Percentiles rank a stretch among this genome's conserved stretches.
Evolutionary conservation across 1,140 invertebrate genomes (phyloP).

Genomic region (Drosophila pectinifera): DNA sequence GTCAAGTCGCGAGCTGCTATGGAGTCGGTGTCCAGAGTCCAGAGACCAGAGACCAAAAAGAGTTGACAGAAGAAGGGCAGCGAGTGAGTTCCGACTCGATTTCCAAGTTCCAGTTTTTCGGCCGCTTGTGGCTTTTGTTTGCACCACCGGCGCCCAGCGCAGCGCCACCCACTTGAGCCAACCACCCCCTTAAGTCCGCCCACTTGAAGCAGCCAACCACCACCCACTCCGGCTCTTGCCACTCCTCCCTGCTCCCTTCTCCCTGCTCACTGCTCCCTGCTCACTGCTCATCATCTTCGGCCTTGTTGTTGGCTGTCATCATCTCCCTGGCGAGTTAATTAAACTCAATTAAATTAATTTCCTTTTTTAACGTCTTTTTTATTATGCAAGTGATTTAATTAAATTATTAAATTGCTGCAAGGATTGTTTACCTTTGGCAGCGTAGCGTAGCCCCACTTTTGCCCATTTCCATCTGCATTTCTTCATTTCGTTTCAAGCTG

Average conservation of each 20-base stretch:
- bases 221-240: too few species aligned
- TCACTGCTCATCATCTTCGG: constrained; percentile 20
- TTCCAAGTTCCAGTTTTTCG: constrained; percentile 17
- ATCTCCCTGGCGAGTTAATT: constrained; percentile 83
- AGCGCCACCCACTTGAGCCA: not conserved
- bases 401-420: constrained; percentile 81
- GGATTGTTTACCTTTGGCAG: constrained; percentile 60
- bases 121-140: constrained; percentile 64
- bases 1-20: constrained; percentile 18
- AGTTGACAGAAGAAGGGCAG: constrained; percentile 28
- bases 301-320: constrained; percentile 66
- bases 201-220: constrained; percentile 3
- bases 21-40: constrained; percentile 10
- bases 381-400: constrained; percentile 84
- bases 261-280: too few species aligned
- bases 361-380: constrained; percentile 78
- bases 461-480: constrained; percentile 12
- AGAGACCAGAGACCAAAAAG: constrained; percentile 15
- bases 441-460: not conserved
- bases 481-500: not conserved
- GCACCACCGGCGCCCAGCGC: constrained; percentile 19
- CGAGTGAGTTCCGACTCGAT: constrained; percentile 1
- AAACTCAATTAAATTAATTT: constrained; percentile 83
- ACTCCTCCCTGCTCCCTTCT: too few species aligned
- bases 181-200: not conserved